Evolutionary conservation across 2,888 invertebrate genomes (phyloP).

Genomic region (Mythimna lalbum): DNA sequence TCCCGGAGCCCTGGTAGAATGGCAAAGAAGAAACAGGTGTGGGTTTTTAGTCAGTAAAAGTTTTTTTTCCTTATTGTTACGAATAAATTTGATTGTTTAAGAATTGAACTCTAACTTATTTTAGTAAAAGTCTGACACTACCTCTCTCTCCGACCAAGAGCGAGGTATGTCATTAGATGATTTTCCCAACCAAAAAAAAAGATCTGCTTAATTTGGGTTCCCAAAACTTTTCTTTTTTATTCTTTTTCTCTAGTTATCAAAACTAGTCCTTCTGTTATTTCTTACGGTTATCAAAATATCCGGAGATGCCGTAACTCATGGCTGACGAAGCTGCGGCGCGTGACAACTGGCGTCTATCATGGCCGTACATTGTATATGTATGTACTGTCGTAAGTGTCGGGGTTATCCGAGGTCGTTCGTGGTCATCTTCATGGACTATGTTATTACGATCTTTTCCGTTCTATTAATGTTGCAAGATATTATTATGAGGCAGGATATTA

Average conservation of each 20-base stretch:
- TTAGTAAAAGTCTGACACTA: too few species aligned
- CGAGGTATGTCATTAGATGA: too few species aligned
- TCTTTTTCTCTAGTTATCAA: not conserved
- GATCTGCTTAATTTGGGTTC: too few species aligned
- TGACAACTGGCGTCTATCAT: constrained; percentile 42
- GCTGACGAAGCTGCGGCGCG: constrained; percentile 32
- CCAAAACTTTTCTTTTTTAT: too few species aligned
- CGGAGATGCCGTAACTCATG: constrained; percentile 28
- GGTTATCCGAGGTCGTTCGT: constrained; percentile 34
- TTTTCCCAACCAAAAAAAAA: too few species aligned
- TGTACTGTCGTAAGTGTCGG: constrained; percentile 11
- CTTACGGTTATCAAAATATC: constrained; percentile 3
- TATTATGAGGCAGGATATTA: not conserved
- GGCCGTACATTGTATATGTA: not conserved
- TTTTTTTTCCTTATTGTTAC: too few species aligned
- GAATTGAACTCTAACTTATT: too few species aligned
- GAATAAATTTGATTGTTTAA: too few species aligned
- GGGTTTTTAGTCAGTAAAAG: too few species aligned
- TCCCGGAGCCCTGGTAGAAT: too few species aligned
- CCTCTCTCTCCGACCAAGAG: too few species aligned
- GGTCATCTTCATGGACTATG: not conserved
- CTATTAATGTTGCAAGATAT: not conserved
- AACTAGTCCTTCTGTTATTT: constrained; percentile 22
- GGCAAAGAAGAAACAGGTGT: too few species aligned
- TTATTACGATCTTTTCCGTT: not conserved